These are phyloP conservation scores for Emydoidea blandingii DNA, from an alignment of 2,797 vertebrate species.

Conservation along the genomic window DNA sequence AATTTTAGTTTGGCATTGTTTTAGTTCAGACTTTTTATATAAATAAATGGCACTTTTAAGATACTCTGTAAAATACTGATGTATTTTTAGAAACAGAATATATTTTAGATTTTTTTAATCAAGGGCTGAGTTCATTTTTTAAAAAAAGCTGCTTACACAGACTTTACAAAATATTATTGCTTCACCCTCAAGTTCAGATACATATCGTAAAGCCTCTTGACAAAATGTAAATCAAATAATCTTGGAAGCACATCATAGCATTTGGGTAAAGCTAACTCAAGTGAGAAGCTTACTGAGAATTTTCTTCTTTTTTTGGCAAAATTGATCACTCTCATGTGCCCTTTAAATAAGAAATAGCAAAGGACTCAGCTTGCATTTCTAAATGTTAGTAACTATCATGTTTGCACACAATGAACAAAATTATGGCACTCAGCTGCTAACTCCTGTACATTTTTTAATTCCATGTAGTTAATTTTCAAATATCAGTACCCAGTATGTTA, in stretches of 20 bases:
- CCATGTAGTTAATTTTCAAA: background rate
- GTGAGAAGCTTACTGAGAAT: background rate
- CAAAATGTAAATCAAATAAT: background rate
- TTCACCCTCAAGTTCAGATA: conserved; percentile 45
- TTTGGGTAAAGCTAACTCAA: background rate
- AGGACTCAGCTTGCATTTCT: conserved; percentile 13
- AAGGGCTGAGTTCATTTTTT: conserved; percentile 70
- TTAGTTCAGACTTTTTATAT: conserved; percentile 85
- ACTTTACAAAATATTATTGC: conserved; percentile 42
- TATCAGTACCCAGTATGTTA: background rate
- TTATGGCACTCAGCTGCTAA: conserved; percentile 1
- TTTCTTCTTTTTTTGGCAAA: conserved; percentile 17
- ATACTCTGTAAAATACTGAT: conserved; percentile 84
- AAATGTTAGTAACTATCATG: background rate
- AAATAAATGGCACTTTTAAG: conserved; percentile 88
- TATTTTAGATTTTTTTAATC: conserved; percentile 73
- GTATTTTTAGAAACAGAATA: conserved; percentile 80
- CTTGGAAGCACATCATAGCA: background rate
- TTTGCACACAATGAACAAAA: conserved; percentile 17
- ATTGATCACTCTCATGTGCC: conserved; percentile 34
- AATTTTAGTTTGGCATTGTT: conserved; percentile 67
- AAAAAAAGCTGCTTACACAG: conserved; percentile 27
- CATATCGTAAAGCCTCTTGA: conserved; percentile 32
- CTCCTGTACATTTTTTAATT: background rate
- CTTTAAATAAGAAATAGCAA: background rate